Evolutionary conservation across 1,140 invertebrate species (phyloP), one percentile per base, ranked within the genome.

Genomic region (Panagrolaimus sp.): DNA sequence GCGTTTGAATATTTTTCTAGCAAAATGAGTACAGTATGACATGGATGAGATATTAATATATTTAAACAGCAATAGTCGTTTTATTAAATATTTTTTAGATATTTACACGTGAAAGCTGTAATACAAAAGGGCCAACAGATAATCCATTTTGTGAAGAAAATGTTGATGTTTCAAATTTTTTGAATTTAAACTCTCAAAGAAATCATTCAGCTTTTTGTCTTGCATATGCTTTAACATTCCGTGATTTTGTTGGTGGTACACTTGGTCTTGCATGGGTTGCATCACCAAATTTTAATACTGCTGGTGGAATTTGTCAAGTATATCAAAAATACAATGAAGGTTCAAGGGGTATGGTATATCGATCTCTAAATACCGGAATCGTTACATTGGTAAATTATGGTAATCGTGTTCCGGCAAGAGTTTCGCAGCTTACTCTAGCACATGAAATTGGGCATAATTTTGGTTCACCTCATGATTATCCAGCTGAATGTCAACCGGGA

Each of bases 401-500:
- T 79, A 94, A 91, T 82, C 86, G 93, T 62, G 95, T 98, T 21
- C 94, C 91, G 69, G 92, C 91, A 0, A 94, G 94, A 85, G 96
- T 98, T n/a, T 97, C 94, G 7, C 94, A 98, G 82, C 85, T 99
- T 14, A 99, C 96, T 9, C 86, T 99, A 68, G 96, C 96, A 10
- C 96, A 99, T 84, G 96, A 99, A 86, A 96, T 98, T 80, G 96
- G 96, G 4, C 96, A 98, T 83, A 99, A 98, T 85, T 98, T 98
- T 86, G 96, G 96, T 65, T 96, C 94, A 72, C 92, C 93, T 91
- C 95, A 98, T 85, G 95, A 98, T 84, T 95, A 91, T 85, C 94
- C 94, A 0, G 88, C 88, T 32, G 90, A 93, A 83, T 95, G 94
- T 84, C 88, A 91, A 75, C 91, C 93, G 0, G 92, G 93, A 71